Percentiles rank a stretch among this genome's conserved stretches.
phyloP scores from a whole-genome alignment of 2,888 invertebrate genomes.

The Kryphioiulus occultus region DNA sequence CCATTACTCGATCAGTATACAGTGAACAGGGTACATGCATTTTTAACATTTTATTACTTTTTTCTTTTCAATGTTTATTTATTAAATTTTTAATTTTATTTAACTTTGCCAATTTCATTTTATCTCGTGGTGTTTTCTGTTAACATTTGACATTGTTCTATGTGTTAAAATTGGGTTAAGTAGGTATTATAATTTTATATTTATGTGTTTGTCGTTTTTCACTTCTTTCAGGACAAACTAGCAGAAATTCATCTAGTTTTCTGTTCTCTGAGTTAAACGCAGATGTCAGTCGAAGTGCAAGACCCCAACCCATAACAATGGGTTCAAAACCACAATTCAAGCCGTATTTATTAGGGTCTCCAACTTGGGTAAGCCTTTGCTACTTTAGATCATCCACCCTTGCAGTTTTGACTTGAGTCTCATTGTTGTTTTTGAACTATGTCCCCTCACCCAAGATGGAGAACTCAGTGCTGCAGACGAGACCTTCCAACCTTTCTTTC shows the following conservation, averaged over 20 bases:
- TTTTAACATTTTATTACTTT: too few relatives aligned
- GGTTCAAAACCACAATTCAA: constrained; percentile 58
- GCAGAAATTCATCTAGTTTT: neutral
- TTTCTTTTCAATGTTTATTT: too few relatives aligned
- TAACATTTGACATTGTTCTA: too few relatives aligned
- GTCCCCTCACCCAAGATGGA: constrained; percentile 61
- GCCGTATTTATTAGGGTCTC: constrained; percentile 58
- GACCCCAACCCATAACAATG: constrained; percentile 49
- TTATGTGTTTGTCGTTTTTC: too few relatives aligned
- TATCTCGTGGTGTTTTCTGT: too few relatives aligned
- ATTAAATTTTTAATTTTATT: too few relatives aligned
- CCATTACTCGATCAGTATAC: too few relatives aligned
- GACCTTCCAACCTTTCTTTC: constrained; percentile 32
- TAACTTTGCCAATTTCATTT: too few relatives aligned
- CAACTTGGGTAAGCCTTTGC: constrained; percentile 56
- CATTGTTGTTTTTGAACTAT: too few relatives aligned
- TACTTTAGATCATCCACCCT: neutral
- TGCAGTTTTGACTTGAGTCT: neutral
- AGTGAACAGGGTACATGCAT: too few relatives aligned
- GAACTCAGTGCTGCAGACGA: constrained; percentile 52
- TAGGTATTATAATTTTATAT: too few relatives aligned
- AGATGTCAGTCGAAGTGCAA: constrained; percentile 28
- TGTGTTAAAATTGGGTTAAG: too few relatives aligned
- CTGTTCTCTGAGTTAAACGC: constrained; percentile 35
- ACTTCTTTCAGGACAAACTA: neutral